Conservation (phyloP, 2,113 vertebrate species). For the Tyto alba region DNA sequence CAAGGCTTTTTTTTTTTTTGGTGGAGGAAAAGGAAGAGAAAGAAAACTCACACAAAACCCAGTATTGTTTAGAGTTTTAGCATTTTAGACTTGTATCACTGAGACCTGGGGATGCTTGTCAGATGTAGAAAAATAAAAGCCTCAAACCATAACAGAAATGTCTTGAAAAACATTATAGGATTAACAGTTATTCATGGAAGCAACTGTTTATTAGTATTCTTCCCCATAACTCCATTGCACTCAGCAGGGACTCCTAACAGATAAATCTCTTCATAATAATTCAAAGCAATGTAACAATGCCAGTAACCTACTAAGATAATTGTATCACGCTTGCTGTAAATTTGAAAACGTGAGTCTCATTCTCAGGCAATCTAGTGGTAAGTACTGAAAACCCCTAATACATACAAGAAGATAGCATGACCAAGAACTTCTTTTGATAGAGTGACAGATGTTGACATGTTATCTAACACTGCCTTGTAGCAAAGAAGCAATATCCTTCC, state of each 20-base stretch:
- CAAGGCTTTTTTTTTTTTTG: neutral
- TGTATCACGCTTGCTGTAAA: neutral
- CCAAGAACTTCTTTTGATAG: neutral
- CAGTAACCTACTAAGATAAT: neutral
- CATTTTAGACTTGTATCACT: neutral
- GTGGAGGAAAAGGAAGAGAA: neutral
- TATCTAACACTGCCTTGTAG: neutral
- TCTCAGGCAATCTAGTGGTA: neutral
- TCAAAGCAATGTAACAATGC: neutral
- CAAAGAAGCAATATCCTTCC: neutral
- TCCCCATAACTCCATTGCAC: neutral
- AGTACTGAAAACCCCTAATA: neutral
- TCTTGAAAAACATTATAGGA: neutral
- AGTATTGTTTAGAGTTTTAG: neutral
- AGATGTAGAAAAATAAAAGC: neutral
- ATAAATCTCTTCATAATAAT: neutral
- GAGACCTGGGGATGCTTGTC: neutral
- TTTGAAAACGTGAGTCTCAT: neutral
- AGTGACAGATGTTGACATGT: neutral
- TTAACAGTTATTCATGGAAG: constrained; percentile 11
- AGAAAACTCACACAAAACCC: neutral
- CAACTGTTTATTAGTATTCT: constrained; percentile 10
- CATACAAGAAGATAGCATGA: neutral
- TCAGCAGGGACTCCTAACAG: neutral
- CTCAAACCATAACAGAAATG: neutral